Percentiles rank a stretch among this genome's conserved stretches.
Conservation (phyloP, 2,888 invertebrate species). For the Stenichneumon culpator region DNA sequence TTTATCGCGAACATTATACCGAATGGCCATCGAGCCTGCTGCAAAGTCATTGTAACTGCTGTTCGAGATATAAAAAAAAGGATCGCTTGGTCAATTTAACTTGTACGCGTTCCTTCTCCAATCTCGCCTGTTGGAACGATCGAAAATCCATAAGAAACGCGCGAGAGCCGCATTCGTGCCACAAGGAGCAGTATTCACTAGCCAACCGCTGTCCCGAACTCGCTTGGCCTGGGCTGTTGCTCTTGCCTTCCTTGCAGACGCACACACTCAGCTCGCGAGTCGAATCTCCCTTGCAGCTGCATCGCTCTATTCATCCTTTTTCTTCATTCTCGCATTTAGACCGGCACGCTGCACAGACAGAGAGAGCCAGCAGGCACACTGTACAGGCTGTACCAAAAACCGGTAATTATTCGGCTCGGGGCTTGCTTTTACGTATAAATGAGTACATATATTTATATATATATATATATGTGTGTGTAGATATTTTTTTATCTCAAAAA, state of each 20-base stretch:
- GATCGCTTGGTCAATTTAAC: conserved; percentile 25
- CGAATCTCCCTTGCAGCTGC: conserved; percentile 66
- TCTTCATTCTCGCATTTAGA: conserved; percentile 61
- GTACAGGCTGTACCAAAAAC: conserved; percentile 49
- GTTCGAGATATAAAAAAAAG: conserved; percentile 1
- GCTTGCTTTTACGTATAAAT: background rate
- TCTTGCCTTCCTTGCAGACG: conserved; percentile 30
- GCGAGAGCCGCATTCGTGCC: conserved; percentile 7
- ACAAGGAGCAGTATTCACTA: conserved; percentile 15
- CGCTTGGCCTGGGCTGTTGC: conserved; percentile 23
- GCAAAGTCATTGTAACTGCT: background rate
- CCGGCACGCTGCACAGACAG: conserved; percentile 34
- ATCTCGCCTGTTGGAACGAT: background rate
- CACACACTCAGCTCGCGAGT: conserved; percentile 41
- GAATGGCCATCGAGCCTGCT: conserved; percentile 23
- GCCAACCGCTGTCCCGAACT: conserved; percentile 19
- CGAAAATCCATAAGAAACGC: conserved; percentile 33
- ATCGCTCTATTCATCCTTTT: conserved; percentile 65
- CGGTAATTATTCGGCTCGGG: conserved; percentile 15
- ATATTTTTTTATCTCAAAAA: background rate
- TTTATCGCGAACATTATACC: conserved; percentile 16
- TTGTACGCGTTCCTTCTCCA: conserved; percentile 7
- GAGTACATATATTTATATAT: background rate
- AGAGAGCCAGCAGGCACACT: conserved; percentile 27
- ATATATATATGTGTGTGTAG: too few relatives aligned